Evolutionary conservation across 2,888 invertebrate genomes (phyloP), one percentile per base, ranked within the genome.

Genomic region (Mythimna pallens): DNA sequence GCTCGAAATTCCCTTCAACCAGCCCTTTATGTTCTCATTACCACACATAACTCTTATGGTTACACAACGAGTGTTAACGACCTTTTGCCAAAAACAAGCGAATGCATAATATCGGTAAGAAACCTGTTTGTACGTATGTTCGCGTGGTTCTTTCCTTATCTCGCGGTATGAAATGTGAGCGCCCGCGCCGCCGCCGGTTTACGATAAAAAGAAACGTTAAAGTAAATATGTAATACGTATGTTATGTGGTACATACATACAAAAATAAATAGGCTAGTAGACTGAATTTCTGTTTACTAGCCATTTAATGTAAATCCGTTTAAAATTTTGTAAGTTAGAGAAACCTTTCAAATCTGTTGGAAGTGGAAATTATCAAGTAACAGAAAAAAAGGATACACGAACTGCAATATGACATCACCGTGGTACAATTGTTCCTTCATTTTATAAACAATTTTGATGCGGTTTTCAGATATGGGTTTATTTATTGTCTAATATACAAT

Each of bases 101-200:
- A 70, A 59, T 22, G 43, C 47, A 58, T 65, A 70, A 70, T 50
- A 70, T 52, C 40, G 12, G 57, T 63, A 65, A 65, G 65, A 65
- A 78, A 81, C 78, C 82, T n/a, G 78, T 81, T 77, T 59, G 30
- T 76, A 62, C 57, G 22, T 75, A 47, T 52, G 50, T 58, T 57
- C 54, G 22, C 54, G 65, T 58, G n/a, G 12, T 17, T 70, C 58
- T 30, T 62, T 62, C 34, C 52, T 77, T 81, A 77, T 70, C 81
- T 55, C 55, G 58, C 34, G 30, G 5, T 20, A 22, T 25, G 52
- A 70, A 65, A 70, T 50, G 40, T 36, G 57, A 43, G 22, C 54
- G 52, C 12, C 12, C 4, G 59, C 36, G 40, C 20, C 30, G 58
- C 54, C 36, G 40, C 20, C 30, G 58, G 22, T 47, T 30, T 20